Percentiles rank a stretch among this genome's conserved stretches.
phyloP scores from a whole-genome alignment of 2,113 vertebrate species.

The Corynorhinus townsendii region DNA sequence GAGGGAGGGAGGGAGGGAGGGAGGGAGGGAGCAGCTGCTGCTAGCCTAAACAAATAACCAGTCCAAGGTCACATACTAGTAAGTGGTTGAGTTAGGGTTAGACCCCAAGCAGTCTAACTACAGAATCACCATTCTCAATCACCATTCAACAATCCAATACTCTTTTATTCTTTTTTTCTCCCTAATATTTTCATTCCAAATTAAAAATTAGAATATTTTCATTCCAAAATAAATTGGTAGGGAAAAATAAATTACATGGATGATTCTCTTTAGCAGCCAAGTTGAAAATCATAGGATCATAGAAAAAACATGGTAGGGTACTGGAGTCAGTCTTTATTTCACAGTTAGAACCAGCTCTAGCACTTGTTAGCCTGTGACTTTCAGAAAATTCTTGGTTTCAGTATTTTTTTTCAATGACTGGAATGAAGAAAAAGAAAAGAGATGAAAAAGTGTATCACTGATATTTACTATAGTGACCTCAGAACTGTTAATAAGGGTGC shows the following conservation, averaged over 20 bases:
- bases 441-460: background rate
- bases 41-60: background rate
- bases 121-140: background rate
- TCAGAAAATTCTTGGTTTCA: background rate
- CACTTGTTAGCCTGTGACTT: background rate
- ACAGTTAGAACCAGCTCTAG: background rate
- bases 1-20: background rate
- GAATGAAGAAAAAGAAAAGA: background rate
- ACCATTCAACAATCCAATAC: background rate
- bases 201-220: background rate
- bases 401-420: slow-evolving; percentile 12
- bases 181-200: background rate
- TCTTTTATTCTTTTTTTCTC: background rate
- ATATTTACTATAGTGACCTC: background rate
- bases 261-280: background rate
- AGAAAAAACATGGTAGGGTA: background rate
- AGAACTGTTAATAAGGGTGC: background rate
- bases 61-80: background rate
- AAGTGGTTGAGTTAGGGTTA: background rate
- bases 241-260: background rate
- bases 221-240: background rate
- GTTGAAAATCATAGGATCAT: background rate
- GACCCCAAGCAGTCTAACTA: background rate
- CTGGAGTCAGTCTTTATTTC: background rate
- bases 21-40: too few species aligned